Evolutionary conservation across 1,140 invertebrate genomes (phyloP), one percentile per base, ranked within the genome.

Genomic region (Lepidurus apus): DNA sequence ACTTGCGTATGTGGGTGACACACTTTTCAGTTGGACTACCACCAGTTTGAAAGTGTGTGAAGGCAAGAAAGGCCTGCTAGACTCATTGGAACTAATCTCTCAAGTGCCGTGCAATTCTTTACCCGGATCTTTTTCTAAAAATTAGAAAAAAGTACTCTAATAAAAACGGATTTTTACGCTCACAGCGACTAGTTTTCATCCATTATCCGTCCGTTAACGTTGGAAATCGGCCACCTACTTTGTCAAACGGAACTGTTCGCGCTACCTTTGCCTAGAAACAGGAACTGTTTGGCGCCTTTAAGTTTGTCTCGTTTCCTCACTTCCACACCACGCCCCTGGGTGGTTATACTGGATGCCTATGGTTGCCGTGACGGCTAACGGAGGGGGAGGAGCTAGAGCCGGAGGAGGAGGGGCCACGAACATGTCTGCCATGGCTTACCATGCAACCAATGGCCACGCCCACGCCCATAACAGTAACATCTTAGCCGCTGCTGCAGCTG

Each of bases 1-100:
- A 65, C 53, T 65, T 65, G 53, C 53, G 53, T 65, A 65, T 65
- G 53, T 65, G 53, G 53, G 53, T 65, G 53, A 65, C 53, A 65
- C 53, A 65, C 53, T 65, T 65, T 65, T 65, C 53, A 65, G 17
- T 65, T 65, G n/a, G 53, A 65, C 53, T 65, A 65, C 53, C 53
- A 65, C 53, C 53, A 65, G 53, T 65, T 65, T 21, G 53, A 65
- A 65, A 65, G 53, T 65, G 53, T 65, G 53, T 65, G 53, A 65
- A 65, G 53, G 53, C 53, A 65, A 65, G 13, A 17, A 21, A 65
- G 53, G 53, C 53, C 53, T 65, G 53, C 6, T 65, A 65, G 53
- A 65, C 53, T 65, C 53, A 65, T 65, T 65, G 17, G 17, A 65
- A 34, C 17, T 65, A 65, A 65, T 65, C 53, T 65, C 53, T 34